A percentile compares a stretch with the other conserved stretches of the same genome.
Conservation (phyloP, 2,797 vertebrate species). For the Sebastes elongatus region DNA sequence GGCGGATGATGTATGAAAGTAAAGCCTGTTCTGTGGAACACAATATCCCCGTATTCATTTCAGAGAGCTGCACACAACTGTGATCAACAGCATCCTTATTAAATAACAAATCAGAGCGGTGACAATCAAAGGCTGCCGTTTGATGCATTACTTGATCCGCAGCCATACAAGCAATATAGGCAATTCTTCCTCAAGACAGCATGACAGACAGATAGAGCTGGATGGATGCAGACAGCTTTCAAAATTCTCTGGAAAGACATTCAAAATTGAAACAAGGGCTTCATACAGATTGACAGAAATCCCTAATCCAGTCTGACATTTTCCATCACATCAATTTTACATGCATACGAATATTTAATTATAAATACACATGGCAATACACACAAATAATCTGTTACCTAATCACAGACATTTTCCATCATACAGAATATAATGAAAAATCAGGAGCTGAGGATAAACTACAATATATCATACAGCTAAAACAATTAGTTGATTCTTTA, state of each 20-base stretch:
- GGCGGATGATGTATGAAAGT: not conserved
- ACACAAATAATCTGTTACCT: not conserved
- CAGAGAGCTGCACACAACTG: not conserved
- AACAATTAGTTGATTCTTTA: not conserved
- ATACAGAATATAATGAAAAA: not conserved
- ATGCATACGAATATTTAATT: not conserved
- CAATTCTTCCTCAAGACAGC: not conserved
- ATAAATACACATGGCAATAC: not conserved
- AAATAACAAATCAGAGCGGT: conserved; percentile 16
- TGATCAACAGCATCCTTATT: not conserved
- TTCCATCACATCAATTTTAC: not conserved
- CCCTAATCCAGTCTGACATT: not conserved
- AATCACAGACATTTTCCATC: not conserved
- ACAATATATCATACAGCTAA: not conserved
- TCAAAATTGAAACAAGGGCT: not conserved
- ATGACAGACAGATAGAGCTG: not conserved
- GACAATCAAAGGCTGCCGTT: conserved; percentile 5
- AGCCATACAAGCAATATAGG: not conserved
- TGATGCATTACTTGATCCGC: not conserved
- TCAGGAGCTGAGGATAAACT: not conserved
- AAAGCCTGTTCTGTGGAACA: not conserved
- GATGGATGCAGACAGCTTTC: not conserved
- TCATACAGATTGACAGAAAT: not conserved
- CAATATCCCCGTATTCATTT: not conserved
- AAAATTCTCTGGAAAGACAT: not conserved